Percentiles rank a stretch among this genome's conserved stretches.
Evolutionary conservation across 2,888 invertebrate genomes (phyloP).

Genomic region (Spialia ferax): DNA sequence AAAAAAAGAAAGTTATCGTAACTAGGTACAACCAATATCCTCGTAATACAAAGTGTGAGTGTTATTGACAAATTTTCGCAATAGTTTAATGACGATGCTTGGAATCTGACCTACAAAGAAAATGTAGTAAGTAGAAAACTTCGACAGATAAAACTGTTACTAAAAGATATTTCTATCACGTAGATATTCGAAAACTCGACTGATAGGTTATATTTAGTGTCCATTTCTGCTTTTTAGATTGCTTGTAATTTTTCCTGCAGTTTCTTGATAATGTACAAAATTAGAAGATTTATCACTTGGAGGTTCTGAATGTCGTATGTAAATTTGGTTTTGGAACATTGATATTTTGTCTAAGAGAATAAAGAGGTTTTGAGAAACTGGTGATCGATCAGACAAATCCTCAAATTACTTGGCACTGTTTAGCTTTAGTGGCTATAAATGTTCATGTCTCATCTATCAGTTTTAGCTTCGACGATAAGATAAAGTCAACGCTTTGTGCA

Average conservation of each 20-base stretch:
- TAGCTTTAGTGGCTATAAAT: neutral
- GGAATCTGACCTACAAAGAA: neutral
- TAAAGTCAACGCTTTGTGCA: neutral
- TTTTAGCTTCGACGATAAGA: neutral
- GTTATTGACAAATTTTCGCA: too few species aligned
- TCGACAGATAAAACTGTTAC: too few species aligned
- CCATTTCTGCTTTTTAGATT: neutral
- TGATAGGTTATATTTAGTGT: neutral
- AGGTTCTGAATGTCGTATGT: neutral
- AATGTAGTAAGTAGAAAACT: slow-evolving; percentile 10
- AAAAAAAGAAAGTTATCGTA: too few species aligned
- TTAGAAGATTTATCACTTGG: neutral
- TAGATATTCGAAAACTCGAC: too few species aligned
- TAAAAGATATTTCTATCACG: too few species aligned
- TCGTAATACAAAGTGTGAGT: too few species aligned
- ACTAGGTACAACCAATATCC: too few species aligned
- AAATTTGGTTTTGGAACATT: too few species aligned
- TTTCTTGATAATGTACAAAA: too few species aligned
- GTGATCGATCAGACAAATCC: neutral
- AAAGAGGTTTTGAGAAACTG: neutral
- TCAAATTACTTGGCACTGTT: slow-evolving; percentile 7
- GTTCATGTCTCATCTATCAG: neutral
- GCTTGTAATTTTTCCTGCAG: neutral
- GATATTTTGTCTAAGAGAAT: neutral
- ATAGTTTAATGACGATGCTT: neutral